These are phyloP conservation scores for Amphipoea oculea DNA, from an alignment of 2,888 invertebrate genomes.

Conservation along the genomic window DNA sequence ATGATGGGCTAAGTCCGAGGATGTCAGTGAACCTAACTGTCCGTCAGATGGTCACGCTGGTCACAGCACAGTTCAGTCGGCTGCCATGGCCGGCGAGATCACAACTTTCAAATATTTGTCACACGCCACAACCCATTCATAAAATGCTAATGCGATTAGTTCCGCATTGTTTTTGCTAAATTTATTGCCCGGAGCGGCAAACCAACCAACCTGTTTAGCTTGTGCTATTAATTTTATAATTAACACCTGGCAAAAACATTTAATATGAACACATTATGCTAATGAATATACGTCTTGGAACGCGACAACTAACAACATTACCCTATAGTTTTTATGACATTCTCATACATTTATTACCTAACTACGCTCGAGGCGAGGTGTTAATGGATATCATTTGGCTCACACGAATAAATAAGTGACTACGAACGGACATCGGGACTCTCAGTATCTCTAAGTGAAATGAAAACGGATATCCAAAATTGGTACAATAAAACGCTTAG, in stretches of 20 bases:
- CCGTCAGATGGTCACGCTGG: slow-evolving; percentile 26
- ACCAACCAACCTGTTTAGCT: slow-evolving; percentile 75
- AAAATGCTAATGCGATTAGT: slow-evolving; percentile 85
- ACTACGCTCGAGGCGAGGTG: slow-evolving; percentile 72
- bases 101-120: slow-evolving; percentile 83
- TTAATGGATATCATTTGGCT: slow-evolving; percentile 80
- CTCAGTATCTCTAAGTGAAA: slow-evolving; percentile 73
- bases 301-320: slow-evolving; percentile 62
- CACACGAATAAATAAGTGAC: slow-evolving; percentile 73
- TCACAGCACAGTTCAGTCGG: slow-evolving; percentile 8
- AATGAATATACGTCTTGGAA: slow-evolving; percentile 64
- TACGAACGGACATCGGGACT: slow-evolving; percentile 67
- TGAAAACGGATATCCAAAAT: slow-evolving; percentile 87
- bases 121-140: slow-evolving; percentile 82
- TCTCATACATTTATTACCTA: slow-evolving; percentile 68
- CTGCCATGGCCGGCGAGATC: slow-evolving; percentile 72
- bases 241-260: slow-evolving; percentile 81
- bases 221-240: slow-evolving; percentile 80
- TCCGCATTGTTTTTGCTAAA: slow-evolving; percentile 84
- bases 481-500: slow-evolving; percentile 90
- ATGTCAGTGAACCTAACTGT: slow-evolving; percentile 68
- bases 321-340: slow-evolving; percentile 56
- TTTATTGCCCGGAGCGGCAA: slow-evolving; percentile 78
- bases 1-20: slow-evolving; percentile 53
- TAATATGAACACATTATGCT: slow-evolving; percentile 74